Conservation (phyloP, 2,888 invertebrate species). For the Malthinus seriepunctatus region DNA sequence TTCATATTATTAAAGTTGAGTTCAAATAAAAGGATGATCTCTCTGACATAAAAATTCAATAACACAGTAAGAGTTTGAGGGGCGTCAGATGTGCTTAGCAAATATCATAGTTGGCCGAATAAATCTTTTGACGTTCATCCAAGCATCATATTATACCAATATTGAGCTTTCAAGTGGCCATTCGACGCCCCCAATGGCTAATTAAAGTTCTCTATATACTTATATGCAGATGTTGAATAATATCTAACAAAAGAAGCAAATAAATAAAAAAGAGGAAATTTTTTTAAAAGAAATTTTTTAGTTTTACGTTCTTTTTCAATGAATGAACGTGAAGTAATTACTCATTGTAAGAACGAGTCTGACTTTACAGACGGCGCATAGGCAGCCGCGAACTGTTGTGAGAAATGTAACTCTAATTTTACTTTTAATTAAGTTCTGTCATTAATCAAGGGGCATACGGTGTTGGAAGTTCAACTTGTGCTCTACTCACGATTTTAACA, state of each 20-base stretch:
- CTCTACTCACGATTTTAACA: constrained; percentile 28
- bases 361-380: constrained; percentile 33
- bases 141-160: constrained; percentile 48
- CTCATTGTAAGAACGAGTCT: constrained; percentile 30
- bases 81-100: constrained; percentile 44
- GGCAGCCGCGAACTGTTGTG: constrained; percentile 43
- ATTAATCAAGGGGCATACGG: constrained; percentile 55
- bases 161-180: constrained; percentile 51
- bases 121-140: constrained; percentile 44
- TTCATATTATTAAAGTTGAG: neutral
- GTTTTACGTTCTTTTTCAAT: neutral
- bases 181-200: constrained; percentile 37
- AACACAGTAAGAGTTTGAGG: constrained; percentile 26
- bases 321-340: constrained; percentile 27
- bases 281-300: neutral
- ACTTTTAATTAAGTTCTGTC: constrained; percentile 59
- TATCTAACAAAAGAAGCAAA: neutral
- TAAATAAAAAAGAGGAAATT: neutral
- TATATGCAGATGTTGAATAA: constrained; percentile 22
- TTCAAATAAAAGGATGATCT: constrained; percentile 21
- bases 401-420: constrained; percentile 55
- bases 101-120: constrained; percentile 40
- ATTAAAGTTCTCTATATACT: constrained; percentile 22
- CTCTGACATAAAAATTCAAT: constrained; percentile 24
- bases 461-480: constrained; percentile 28